Evolutionary conservation across 2,888 invertebrate genomes (phyloP), one percentile per base, ranked within the genome.

Genomic region (Eupelmus urozonus): DNA sequence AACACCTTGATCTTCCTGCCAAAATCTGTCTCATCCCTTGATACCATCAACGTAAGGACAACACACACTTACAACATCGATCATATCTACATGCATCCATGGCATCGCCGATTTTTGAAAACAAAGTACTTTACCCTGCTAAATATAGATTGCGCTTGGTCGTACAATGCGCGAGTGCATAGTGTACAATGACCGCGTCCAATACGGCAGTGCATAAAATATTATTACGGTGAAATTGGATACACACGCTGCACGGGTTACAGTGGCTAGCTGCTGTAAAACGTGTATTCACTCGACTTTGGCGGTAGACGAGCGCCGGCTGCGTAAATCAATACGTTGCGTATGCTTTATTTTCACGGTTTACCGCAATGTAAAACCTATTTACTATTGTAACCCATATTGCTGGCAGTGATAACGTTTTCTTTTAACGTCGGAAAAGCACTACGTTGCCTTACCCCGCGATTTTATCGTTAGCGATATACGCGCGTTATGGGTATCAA

Each of bases 301-400:
- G 42, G 29, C 25, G n/a, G n/a, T n/a, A n/a, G n/a, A n/a, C n/a
- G 34, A 29, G 29, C 34, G 23, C 20, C 45, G 45, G 13, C 16
- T 45, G 16, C 34, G 62, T 62, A 55, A 65, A 76, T 76, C 76
- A 69, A 76, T 76, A 67, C 7, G 13, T 42, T 20, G 11, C 3
- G 40, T 18, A 7, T 5, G 62, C 5, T 11, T 7, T 25, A 13
- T 16, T 40, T 16, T 20, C 60, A 42, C 11, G n/a, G 40, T 60
- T 67, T 62, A 40, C 27, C 18, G 60, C 59, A 51, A 40, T 49
- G 29, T 13, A 34, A 60, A 51, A 49, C 11, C 27, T 65, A 66
- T 29, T 55, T 59, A 55, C 27, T 1, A 40, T 23, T 55, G 25
- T 55, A 40, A 55, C 42, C 23, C 34, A 20, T 13, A 16, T 71